Evolutionary conservation across 2,113 vertebrate genomes (phyloP).

Genomic region (Stomatorhinus ivindoensis): DNA sequence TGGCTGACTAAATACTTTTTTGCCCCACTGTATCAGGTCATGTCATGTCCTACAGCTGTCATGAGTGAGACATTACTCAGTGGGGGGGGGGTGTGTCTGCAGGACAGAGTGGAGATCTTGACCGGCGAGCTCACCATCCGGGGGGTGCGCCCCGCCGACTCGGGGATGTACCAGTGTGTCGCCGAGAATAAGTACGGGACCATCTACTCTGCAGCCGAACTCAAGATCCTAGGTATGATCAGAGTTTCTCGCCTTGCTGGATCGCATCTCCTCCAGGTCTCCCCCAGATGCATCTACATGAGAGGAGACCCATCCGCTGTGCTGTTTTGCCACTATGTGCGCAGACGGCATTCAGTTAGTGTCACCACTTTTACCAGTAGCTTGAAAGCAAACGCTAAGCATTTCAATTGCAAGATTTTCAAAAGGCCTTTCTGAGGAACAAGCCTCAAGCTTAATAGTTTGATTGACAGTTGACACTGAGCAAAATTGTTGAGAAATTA

Average conservation of each 20-base stretch:
- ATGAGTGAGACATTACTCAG: background rate
- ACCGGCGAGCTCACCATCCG: slow-evolving; percentile 79
- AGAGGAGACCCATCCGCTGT: background rate
- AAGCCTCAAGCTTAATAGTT: background rate
- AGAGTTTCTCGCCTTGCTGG: background rate
- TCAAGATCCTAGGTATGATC: slow-evolving; percentile 79
- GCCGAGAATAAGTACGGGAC: slow-evolving; percentile 86
- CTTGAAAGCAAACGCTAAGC: background rate
- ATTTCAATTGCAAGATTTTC: background rate
- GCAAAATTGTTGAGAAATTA: background rate
- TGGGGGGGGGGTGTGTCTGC: slow-evolving; percentile 40
- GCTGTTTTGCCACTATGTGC: background rate
- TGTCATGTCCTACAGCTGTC: background rate
- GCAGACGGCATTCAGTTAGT: background rate
- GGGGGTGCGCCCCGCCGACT: slow-evolving; percentile 74
- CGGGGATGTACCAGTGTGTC: slow-evolving; percentile 94
- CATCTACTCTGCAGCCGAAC: slow-evolving; percentile 76
- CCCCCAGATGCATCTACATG: background rate
- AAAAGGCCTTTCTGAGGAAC: background rate
- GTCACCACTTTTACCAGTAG: background rate
- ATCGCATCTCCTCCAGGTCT: background rate
- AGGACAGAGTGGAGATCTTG: slow-evolving; percentile 75
- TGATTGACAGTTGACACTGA: background rate
- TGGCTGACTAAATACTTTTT: too few relatives aligned
- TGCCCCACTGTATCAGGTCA: too few relatives aligned